phyloP scores from a whole-genome alignment of 2,797 vertebrate species.

The Poeciliopsis turneri region DNA sequence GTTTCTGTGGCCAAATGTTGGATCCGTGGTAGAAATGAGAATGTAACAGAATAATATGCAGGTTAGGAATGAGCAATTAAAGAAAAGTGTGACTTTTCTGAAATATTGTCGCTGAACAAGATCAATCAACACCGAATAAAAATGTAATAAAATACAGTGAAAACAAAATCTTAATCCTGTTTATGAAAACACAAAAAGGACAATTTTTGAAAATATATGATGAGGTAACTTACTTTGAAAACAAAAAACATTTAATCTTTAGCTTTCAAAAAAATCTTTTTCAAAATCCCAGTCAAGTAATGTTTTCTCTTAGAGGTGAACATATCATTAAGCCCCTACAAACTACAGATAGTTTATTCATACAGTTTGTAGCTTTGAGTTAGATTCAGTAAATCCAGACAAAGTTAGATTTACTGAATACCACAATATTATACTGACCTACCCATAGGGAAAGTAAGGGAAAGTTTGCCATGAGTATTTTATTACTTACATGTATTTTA shows the following conservation, averaged over 20 bases:
- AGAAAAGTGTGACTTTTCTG: background rate
- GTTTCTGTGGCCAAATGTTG: background rate
- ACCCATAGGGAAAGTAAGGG: background rate
- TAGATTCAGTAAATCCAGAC: background rate
- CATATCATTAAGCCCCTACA: background rate
- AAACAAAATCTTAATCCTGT: background rate
- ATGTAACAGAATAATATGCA: background rate
- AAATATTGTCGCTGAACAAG: background rate
- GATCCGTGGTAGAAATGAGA: background rate
- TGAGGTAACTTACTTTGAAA: too few relatives aligned
- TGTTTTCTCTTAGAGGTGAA: background rate
- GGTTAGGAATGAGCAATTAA: background rate
- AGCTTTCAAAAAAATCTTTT: too few relatives aligned
- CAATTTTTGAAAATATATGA: too few relatives aligned
- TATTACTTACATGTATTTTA: background rate
- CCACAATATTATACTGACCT: background rate
- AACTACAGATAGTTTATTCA: background rate
- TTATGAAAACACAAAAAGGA: background rate
- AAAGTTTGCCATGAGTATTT: background rate
- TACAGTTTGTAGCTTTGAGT: background rate
- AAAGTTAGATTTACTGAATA: background rate
- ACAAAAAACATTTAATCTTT: background rate
- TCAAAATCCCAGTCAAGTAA: background rate
- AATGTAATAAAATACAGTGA: background rate
- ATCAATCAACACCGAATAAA: background rate